Evolutionary conservation across 2,797 vertebrate species (phyloP).

Genomic region (Cyprinodon diabolis): DNA sequence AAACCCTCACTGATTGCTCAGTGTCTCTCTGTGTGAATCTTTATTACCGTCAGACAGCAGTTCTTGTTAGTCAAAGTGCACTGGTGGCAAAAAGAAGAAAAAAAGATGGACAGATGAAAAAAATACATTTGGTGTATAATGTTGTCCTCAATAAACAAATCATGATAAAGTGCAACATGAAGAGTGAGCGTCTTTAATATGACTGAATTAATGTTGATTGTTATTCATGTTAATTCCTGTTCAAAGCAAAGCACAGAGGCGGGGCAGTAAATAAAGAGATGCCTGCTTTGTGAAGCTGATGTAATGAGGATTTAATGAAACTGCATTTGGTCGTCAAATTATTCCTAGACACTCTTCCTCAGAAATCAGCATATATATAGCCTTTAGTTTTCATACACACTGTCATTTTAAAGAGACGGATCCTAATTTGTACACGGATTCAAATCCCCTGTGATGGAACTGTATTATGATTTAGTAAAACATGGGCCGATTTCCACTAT

Average conservation of each 20-base stretch:
- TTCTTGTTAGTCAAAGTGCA: slow-evolving; percentile 24
- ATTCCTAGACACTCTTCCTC: neutral
- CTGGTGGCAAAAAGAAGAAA: slow-evolving; percentile 18
- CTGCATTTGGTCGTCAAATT: slow-evolving; percentile 18
- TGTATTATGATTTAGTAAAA: slow-evolving; percentile 44
- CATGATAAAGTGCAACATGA: slow-evolving; percentile 10
- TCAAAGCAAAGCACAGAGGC: slow-evolving; percentile 30
- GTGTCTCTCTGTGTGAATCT: slow-evolving; percentile 55
- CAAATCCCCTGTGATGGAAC: slow-evolving; percentile 12
- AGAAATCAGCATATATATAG: slow-evolving; percentile 6
- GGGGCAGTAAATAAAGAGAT: slow-evolving; percentile 28
- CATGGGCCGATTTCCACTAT: slow-evolving; percentile 21
- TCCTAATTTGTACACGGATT: slow-evolving; percentile 8
- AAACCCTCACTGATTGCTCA: slow-evolving; percentile 67
- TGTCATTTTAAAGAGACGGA: slow-evolving; percentile 21
- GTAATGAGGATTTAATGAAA: slow-evolving; percentile 64
- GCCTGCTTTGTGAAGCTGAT: slow-evolving; percentile 43
- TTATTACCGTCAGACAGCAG: slow-evolving; percentile 51
- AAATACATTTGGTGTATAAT: slow-evolving; percentile 11
- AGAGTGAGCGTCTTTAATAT: slow-evolving; percentile 16
- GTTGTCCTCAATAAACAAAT: slow-evolving; percentile 15
- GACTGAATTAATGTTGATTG: slow-evolving; percentile 41
- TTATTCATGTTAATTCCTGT: slow-evolving; percentile 32
- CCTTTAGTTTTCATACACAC: slow-evolving; percentile 22
- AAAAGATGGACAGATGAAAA: slow-evolving; percentile 17